phyloP scores from a whole-genome alignment of 2,113 vertebrate species.

The Corythoichthys intestinalis region DNA sequence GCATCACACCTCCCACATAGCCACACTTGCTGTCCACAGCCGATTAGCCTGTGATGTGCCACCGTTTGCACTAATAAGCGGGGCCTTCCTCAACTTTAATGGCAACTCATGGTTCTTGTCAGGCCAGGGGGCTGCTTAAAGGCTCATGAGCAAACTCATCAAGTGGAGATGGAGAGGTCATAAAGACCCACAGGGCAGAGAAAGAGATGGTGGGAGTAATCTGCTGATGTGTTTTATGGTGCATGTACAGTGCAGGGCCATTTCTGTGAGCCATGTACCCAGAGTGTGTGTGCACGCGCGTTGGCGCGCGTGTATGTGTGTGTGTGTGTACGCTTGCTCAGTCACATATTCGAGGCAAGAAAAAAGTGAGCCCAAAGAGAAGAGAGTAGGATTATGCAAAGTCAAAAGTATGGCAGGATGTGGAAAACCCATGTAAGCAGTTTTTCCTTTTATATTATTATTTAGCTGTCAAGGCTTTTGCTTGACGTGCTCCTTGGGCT shows the following conservation, averaged over 20 bases:
- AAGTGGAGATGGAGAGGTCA: conserved; percentile 53
- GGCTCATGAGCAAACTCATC: conserved; percentile 53
- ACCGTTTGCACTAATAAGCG: conserved; percentile 67
- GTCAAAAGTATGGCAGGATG: conserved; percentile 56
- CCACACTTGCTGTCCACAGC: conserved; percentile 66
- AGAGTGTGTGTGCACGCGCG: conserved; percentile 15
- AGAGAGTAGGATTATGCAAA: conserved; percentile 61
- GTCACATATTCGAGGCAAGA: conserved; percentile 41
- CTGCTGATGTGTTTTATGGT: conserved; percentile 53
- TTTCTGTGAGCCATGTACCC: conserved; percentile 14
- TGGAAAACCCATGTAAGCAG: conserved; percentile 64
- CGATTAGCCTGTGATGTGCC: conserved; percentile 60
- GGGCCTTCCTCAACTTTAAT: conserved; percentile 58
- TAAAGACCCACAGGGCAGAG: conserved; percentile 46
- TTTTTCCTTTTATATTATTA: conserved; percentile 65
- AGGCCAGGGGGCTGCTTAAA: conserved; percentile 42
- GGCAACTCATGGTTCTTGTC: conserved; percentile 52
- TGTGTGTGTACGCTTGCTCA: conserved; percentile 22
- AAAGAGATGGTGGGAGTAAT: conserved; percentile 47
- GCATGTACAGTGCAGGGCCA: conserved; percentile 33
- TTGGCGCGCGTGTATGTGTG: conserved; percentile 17
- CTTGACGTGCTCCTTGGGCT: conserved; percentile 38
- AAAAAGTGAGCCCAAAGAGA: conserved; percentile 45
- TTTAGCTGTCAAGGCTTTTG: conserved; percentile 57
- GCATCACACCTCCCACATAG: conserved; percentile 70